These are phyloP conservation scores for Pygathrix nemaeus DNA, from an alignment of 2,113 vertebrate species.

Conservation along the genomic window DNA sequence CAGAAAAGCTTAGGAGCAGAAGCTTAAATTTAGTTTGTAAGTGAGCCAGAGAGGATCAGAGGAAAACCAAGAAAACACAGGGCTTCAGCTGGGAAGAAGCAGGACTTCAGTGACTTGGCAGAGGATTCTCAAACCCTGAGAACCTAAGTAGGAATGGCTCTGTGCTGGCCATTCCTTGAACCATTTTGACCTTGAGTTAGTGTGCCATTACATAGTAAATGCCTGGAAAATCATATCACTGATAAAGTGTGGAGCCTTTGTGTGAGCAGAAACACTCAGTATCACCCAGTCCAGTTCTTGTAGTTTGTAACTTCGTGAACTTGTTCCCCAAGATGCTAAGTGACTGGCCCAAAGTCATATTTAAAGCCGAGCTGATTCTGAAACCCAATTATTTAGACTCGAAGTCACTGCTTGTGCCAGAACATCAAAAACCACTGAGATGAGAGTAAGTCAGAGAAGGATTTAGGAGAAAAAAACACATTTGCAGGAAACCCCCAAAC, in stretches of 20 bases:
- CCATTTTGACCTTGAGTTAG: not conserved
- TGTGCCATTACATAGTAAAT: not conserved
- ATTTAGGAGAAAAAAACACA: not conserved
- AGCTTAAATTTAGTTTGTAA: not conserved
- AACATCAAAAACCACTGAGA: not conserved
- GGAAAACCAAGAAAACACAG: not conserved
- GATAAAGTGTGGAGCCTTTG: not conserved
- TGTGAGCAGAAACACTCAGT: not conserved
- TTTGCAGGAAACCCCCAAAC: not conserved
- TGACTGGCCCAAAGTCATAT: not conserved
- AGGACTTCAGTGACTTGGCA: not conserved
- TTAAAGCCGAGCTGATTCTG: not conserved
- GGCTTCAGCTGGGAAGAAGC: not conserved
- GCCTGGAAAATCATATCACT: not conserved
- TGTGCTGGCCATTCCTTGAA: not conserved
- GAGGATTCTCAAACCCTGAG: not conserved
- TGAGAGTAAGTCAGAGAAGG: not conserved
- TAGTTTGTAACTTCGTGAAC: not conserved
- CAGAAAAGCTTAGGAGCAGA: not conserved
- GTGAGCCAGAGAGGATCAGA: not conserved
- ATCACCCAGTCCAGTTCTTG: not conserved
- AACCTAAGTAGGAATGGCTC: not conserved
- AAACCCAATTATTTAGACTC: not conserved
- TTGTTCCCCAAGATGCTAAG: not conserved
- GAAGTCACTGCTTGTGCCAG: not conserved